phyloP scores from a whole-genome alignment of 2,113 vertebrate genomes.

The Ia io region DNA sequence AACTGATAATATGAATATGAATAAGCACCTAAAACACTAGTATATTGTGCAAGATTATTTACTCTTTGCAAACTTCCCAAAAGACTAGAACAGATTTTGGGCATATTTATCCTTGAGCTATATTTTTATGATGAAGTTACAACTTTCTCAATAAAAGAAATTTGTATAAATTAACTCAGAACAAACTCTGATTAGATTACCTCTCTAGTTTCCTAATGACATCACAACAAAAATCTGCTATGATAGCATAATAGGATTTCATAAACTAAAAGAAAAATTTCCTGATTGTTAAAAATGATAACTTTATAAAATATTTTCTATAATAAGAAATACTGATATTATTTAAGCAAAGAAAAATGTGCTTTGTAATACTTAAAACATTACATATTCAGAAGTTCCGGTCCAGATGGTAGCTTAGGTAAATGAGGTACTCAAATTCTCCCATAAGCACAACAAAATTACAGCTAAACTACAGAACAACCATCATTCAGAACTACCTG shows the following conservation, averaged over 20 bases:
- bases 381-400: neutral
- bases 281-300: constrained; percentile 23
- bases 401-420: neutral
- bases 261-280: constrained; percentile 31
- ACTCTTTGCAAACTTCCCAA: constrained; percentile 40
- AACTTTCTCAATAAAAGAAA: constrained; percentile 44
- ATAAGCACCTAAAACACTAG: constrained; percentile 40
- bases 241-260: constrained; percentile 22
- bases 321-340: constrained; percentile 30
- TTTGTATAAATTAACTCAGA: constrained; percentile 49
- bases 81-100: neutral
- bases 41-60: constrained; percentile 34
- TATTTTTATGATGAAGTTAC: constrained; percentile 57
- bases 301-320: constrained; percentile 48
- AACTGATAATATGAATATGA: constrained; percentile 10
- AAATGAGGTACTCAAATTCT: neutral
- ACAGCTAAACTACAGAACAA: neutral
- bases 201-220: neutral
- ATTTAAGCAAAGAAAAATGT: constrained; percentile 35
- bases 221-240: constrained; percentile 35
- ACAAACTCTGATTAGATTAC: constrained; percentile 35
- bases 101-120: constrained; percentile 30
- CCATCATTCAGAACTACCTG: neutral
- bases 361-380: constrained; percentile 40
- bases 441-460: neutral